Conservation (phyloP, 2,888 invertebrate species). For the Leuctra nigra region DNA sequence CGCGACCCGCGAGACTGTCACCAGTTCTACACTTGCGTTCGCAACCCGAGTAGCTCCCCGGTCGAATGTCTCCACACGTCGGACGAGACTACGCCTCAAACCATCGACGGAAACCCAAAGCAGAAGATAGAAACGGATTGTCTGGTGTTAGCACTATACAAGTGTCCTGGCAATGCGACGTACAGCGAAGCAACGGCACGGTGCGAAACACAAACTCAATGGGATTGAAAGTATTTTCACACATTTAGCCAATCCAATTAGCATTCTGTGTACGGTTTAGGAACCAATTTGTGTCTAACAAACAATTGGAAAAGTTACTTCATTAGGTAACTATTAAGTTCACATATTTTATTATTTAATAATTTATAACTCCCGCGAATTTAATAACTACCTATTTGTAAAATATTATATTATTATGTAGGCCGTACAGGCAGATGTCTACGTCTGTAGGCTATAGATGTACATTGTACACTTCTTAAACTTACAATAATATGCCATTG, state of each 20-base stretch:
- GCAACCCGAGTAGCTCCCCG: not conserved
- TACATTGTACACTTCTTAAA: too few species aligned
- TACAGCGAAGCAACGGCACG: not conserved
- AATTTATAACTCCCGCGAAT: not conserved
- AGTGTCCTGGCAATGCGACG: not conserved
- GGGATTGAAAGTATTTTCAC: not conserved
- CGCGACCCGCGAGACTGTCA: slow-evolving; percentile 20
- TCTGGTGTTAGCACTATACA: not conserved
- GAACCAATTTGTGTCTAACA: too few species aligned
- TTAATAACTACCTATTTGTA: not conserved
- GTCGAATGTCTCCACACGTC: too few species aligned
- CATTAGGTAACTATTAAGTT: slow-evolving; percentile 2
- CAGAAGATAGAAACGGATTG: not conserved
- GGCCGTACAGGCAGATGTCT: too few species aligned
- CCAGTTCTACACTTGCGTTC: slow-evolving; percentile 25
- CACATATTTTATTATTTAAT: too few species aligned
- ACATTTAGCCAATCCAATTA: too few species aligned
- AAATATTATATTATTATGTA: too few species aligned
- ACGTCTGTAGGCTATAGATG: too few species aligned
- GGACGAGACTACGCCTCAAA: not conserved
- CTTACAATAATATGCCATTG: too few species aligned
- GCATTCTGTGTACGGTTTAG: too few species aligned
- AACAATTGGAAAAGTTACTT: not conserved
- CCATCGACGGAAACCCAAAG: not conserved
- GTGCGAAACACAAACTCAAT: not conserved